These are phyloP conservation scores for Premnoplex brunnescens DNA, from an alignment of 2,797 vertebrate genomes.

Conservation along the genomic window DNA sequence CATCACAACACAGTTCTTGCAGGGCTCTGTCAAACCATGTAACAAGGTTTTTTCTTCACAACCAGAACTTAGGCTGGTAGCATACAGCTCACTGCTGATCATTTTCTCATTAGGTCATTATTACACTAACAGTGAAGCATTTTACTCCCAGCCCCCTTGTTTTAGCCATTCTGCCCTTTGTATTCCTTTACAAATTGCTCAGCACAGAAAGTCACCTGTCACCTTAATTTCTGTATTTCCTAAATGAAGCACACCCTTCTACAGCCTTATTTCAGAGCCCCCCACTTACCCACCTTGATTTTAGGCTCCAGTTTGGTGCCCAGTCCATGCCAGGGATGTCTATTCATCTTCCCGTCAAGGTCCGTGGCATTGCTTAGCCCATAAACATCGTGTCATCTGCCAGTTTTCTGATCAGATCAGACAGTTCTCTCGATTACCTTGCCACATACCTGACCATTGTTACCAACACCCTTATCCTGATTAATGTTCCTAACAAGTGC, in stretches of 20 bases:
- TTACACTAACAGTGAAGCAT: neutral
- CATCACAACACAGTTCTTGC: neutral
- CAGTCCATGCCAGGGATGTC: neutral
- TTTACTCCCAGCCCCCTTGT: neutral
- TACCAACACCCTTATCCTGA: neutral
- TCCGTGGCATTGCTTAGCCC: neutral
- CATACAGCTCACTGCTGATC: neutral
- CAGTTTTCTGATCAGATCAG: neutral
- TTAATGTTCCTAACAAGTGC: constrained; percentile 42
- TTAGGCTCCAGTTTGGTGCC: neutral
- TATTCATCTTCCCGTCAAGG: neutral
- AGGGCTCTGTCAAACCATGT: neutral
- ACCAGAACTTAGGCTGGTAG: too few relatives aligned
- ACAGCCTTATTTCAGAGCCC: neutral
- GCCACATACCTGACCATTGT: neutral
- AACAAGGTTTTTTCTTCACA: neutral
- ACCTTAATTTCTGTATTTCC: neutral
- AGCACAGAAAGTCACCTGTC: neutral
- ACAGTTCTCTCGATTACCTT: neutral
- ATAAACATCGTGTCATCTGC: neutral
- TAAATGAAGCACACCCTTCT: rapidly evolving
- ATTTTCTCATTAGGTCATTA: neutral
- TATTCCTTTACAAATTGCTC: neutral
- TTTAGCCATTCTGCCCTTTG: neutral
- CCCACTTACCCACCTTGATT: neutral